These are phyloP conservation scores for Epicampocera succincta DNA, from an alignment of 2,888 invertebrate species.

Conservation along the genomic window DNA sequence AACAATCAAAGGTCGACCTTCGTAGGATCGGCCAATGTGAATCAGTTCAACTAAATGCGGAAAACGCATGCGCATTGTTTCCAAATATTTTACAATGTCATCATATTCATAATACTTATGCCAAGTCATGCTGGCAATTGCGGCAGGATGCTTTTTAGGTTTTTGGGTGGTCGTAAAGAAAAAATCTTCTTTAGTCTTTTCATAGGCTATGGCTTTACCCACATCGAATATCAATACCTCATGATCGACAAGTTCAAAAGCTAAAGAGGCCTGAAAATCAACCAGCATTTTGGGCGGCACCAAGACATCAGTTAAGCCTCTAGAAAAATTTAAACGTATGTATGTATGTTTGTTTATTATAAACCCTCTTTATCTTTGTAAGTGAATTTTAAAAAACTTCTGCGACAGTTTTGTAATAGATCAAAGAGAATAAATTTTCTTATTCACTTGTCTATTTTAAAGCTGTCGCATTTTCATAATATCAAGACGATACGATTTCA, in stretches of 20 bases:
- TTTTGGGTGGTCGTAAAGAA: conserved; percentile 74
- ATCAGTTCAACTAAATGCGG: conserved; percentile 86
- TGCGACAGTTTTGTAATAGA: no score
- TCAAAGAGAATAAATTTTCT: no score
- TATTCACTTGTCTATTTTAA: no score
- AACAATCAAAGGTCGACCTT: conserved; percentile 87
- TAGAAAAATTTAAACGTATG: conserved; percentile 54
- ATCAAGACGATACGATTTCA: no score
- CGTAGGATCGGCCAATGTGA: conserved; percentile 88
- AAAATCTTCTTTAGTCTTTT: conserved; percentile 84
- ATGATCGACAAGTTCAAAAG: conserved; percentile 85
- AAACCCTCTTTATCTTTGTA: no score
- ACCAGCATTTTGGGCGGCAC: conserved; percentile 85
- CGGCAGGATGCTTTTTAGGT: conserved; percentile 39
- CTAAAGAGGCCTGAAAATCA: conserved; percentile 82
- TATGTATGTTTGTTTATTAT: no score
- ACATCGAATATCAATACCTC: conserved; percentile 88
- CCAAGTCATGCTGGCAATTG: conserved; percentile 84
- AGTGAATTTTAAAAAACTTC: no score
- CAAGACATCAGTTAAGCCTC: conserved; percentile 86
- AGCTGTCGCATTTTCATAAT: no score
- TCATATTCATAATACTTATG: conserved; percentile 87
- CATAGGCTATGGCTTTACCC: conserved; percentile 87
- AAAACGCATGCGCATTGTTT: conserved; percentile 86
- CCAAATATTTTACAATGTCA: conserved; percentile 87